Percentiles rank a stretch among this genome's conserved stretches.
phyloP scores from a whole-genome alignment of 2,797 vertebrate genomes.

The Oryzias sinensis region DNA sequence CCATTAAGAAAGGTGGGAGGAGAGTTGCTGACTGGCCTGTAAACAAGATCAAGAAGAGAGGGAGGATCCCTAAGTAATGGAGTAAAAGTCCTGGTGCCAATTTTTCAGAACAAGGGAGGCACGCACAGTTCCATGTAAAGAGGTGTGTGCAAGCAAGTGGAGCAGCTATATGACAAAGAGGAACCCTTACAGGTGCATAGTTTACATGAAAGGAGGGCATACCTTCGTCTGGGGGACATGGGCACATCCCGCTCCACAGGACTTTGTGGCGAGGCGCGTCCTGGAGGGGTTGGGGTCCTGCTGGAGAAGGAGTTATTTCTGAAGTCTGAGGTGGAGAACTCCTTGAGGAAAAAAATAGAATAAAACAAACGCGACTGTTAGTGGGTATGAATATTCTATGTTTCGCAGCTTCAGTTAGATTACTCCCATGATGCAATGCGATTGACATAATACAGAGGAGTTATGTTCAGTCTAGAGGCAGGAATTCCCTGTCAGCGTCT shows the following conservation, averaged over 20 bases:
- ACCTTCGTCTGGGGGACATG: slow-evolving; percentile 78
- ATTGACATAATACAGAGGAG: slow-evolving; percentile 18
- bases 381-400: slow-evolving; percentile 11
- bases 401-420: slow-evolving; percentile 14
- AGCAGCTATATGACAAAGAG: neutral
- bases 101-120: too few species aligned
- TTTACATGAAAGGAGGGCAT: slow-evolving; percentile 7
- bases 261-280: slow-evolving; percentile 76
- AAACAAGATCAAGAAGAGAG: too few species aligned
- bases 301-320: slow-evolving; percentile 76
- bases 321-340: slow-evolving; percentile 70
- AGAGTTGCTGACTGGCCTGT: too few species aligned
- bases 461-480: slow-evolving; percentile 15
- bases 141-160: too few species aligned
- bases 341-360: slow-evolving; percentile 54
- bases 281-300: slow-evolving; percentile 79
- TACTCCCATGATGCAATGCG: slow-evolving; percentile 35
- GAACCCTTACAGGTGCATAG: neutral
- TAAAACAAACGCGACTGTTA: neutral
- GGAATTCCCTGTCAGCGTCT: slow-evolving; percentile 19
- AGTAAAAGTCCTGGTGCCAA: too few species aligned
- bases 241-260: slow-evolving; percentile 71
- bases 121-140: too few species aligned
- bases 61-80: too few species aligned
- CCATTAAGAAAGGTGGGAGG: too few species aligned